A percentile compares a stretch with the other conserved stretches of the same genome.
phyloP scores from a whole-genome alignment of 2,797 vertebrate species.

The Vultur gryphus region DNA sequence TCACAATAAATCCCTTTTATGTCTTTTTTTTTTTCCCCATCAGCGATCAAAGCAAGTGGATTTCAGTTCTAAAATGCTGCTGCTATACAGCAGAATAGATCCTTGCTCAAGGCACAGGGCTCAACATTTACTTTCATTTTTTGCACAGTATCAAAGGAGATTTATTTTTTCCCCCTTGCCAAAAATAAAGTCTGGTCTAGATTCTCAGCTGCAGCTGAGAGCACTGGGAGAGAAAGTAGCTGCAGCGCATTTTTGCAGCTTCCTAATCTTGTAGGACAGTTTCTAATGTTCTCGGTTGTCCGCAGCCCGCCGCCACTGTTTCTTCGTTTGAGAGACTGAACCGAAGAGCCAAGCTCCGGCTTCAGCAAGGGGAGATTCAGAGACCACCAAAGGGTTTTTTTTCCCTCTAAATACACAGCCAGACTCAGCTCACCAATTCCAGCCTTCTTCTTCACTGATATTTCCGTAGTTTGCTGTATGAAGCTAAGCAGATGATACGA shows the following conservation, averaged over 20 bases:
- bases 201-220: conserved; percentile 32
- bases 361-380: background rate
- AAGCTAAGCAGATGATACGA: background rate
- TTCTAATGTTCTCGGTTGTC: background rate
- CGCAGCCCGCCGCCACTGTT: background rate
- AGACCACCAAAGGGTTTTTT: background rate
- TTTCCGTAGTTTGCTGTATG: background rate
- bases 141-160: conserved; percentile 21
- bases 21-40: background rate
- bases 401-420: background rate
- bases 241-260: background rate
- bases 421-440: background rate
- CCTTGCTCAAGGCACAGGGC: background rate
- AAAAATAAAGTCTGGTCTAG: conserved; percentile 34
- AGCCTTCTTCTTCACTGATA: background rate
- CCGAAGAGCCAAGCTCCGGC: background rate
- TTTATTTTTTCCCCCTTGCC: conserved; percentile 17
- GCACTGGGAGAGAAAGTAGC: background rate
- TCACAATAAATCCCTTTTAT: conserved; percentile 14
- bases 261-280: background rate
- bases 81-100: conserved; percentile 1
- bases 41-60: background rate
- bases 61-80: background rate
- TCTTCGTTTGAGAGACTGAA: background rate
- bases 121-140: conserved; percentile 14